Evolutionary conservation across 2,113 vertebrate species (phyloP).

Genomic region (Esox niger): DNA sequence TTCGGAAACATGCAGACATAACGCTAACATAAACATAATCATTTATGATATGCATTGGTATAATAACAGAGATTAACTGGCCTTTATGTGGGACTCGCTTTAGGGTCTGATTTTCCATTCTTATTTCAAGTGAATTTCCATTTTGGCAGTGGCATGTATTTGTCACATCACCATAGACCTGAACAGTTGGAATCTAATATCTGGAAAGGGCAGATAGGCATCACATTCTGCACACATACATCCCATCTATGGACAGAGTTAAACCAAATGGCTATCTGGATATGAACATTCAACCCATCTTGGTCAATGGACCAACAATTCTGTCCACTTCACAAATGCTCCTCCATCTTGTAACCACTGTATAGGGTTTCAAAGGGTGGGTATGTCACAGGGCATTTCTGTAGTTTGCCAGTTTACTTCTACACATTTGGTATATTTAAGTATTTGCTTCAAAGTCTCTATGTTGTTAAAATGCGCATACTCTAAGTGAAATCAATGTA

Average conservation of each 20-base stretch:
- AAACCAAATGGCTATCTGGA: constrained; percentile 46
- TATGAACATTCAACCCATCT: constrained; percentile 15
- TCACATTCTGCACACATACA: constrained; percentile 56
- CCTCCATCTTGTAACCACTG: constrained; percentile 7
- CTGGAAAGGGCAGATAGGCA: constrained; percentile 22
- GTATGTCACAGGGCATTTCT: too few species aligned
- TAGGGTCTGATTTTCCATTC: not conserved
- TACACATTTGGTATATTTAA: too few species aligned
- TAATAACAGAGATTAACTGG: not conserved
- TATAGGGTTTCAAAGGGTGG: too few species aligned
- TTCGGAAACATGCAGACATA: not conserved
- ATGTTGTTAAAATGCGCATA: too few species aligned
- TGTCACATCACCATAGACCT: not conserved
- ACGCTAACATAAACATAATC: too few species aligned
- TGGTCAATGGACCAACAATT: not conserved
- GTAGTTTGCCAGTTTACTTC: too few species aligned
- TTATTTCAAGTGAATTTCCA: not conserved
- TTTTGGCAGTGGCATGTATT: not conserved
- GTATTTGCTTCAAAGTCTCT: too few species aligned
- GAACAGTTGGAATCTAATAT: not conserved
- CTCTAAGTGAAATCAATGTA: too few species aligned
- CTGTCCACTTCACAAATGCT: not conserved
- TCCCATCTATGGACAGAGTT: constrained; percentile 65
- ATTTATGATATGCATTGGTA: not conserved
- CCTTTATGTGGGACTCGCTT: not conserved